Base-by-base conservation (phyloP, 2,888 invertebrate species). In the Mesorhabditis belari region DNA sequence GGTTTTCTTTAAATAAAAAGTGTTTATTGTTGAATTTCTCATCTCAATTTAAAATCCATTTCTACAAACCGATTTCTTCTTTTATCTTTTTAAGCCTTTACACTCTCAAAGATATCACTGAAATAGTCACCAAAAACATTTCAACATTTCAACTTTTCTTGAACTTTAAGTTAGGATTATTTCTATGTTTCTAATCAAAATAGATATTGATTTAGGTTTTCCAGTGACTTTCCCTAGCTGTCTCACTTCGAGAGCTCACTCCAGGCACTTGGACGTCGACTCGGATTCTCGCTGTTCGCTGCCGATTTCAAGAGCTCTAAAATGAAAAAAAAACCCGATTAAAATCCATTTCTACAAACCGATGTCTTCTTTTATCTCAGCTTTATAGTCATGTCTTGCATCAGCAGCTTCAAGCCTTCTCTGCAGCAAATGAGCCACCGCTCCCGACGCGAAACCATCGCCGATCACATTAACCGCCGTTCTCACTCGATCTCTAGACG, bases 391-490 rank as follows among this genome's bases (percentile, higher is more conserved):
- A 53, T 75, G 69, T 35, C 66, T 63, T 27, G 70, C 65, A 57
- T 79, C 79, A 5, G 73, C 59, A 56, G 70, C 67, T 49, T 76
- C 72, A 28, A 80, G 64, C 24, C 49, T 25, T 5, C 17, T 27
- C 44, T 68, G 65, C 27, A 72, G 52, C 28, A 71, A 55, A 60
- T 80, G 75, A 23, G 75, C 63, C n/a, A 79, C 75, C 5, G 72
- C 69, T 9, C 71, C 73, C 12, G 77, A 69, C 12, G 75, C 76
- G 57, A 73, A 79, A 0, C 76, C 79, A 61, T 80, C 79, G 6
- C 79, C 79, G 3, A 79, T 60, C 4, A 79, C 76, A 57, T 79
- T 79, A 49, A 80, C 71, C 6, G 73, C 70, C 3, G 77, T 80
- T 52, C 79, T 66, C 23, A 80, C 66, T 50, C 79, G 67, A 63